phyloP scores from a whole-genome alignment of 1,140 invertebrate genomes.

The Brachionus angularis region DNA sequence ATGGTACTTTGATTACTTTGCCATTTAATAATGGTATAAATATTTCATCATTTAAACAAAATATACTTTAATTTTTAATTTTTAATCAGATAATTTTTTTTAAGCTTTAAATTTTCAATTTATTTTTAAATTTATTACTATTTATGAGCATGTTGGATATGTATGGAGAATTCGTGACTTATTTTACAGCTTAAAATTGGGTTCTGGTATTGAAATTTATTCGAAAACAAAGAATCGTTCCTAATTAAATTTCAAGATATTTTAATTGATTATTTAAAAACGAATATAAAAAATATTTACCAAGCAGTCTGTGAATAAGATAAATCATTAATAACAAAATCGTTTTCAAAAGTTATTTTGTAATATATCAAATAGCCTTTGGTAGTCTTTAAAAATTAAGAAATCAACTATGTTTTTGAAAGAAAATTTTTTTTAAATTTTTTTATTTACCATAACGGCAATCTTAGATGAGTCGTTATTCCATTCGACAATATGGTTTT shows the following conservation, averaged over 20 bases:
- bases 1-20: conserved; percentile 35
- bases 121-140: not conserved
- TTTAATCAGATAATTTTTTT: not conserved
- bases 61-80: not conserved
- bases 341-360: conserved; percentile 27
- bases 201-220: conserved; percentile 25
- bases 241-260: not conserved
- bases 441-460: conserved; percentile 22
- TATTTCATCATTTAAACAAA: conserved; percentile 29
- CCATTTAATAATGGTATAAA: conserved; percentile 31
- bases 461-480: conserved; percentile 19
- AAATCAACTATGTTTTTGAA: not conserved
- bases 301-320: not conserved
- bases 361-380: conserved; percentile 42
- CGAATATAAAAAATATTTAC: too few relatives aligned
- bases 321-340: conserved; percentile 12
- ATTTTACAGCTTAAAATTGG: conserved; percentile 32
- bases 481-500: conserved; percentile 40
- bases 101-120: too few relatives aligned
- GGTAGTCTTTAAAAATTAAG: not conserved
- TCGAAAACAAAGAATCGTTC: conserved; percentile 25
- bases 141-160: conserved; percentile 42
- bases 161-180: conserved; percentile 26
- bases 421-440: too few relatives aligned
- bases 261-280: not conserved